phyloP scores from a whole-genome alignment of 2,113 vertebrate species.

The Microtus oregoni region DNA sequence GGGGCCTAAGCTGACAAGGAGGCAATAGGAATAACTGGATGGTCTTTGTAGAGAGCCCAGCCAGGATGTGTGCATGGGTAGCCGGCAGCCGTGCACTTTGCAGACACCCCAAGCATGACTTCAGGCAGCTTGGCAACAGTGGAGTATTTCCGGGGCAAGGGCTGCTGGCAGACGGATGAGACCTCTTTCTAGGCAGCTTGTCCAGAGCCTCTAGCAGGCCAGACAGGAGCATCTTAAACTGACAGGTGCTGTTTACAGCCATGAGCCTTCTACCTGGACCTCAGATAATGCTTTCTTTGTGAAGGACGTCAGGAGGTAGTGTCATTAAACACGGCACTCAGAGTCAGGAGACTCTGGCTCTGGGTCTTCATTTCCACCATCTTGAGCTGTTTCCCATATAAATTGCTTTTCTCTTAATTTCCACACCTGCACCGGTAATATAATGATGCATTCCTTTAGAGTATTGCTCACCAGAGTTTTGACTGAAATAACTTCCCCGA shows the following conservation, averaged over 20 bases:
- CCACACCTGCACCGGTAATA: background rate
- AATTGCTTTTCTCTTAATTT: constrained; percentile 5
- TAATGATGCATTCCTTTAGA: background rate
- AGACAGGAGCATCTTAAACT: background rate
- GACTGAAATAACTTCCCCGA: background rate
- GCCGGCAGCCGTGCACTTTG: background rate
- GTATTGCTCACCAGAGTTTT: background rate
- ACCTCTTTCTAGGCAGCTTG: background rate
- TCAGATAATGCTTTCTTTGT: background rate
- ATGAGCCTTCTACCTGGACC: background rate
- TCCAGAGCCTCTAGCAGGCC: background rate
- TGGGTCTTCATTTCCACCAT: background rate
- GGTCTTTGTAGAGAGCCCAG: background rate
- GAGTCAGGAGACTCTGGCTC: background rate
- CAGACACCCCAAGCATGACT: background rate
- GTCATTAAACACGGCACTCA: background rate
- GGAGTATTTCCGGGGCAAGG: background rate
- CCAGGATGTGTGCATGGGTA: background rate
- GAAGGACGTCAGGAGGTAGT: background rate
- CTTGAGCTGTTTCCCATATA: background rate
- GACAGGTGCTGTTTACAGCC: background rate
- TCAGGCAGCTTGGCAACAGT: background rate
- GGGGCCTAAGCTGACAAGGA: background rate
- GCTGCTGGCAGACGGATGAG: background rate
- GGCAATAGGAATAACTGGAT: background rate